phyloP scores from a whole-genome alignment of 2,888 invertebrate genomes.

The Yponomeuta plumbellus region DNA sequence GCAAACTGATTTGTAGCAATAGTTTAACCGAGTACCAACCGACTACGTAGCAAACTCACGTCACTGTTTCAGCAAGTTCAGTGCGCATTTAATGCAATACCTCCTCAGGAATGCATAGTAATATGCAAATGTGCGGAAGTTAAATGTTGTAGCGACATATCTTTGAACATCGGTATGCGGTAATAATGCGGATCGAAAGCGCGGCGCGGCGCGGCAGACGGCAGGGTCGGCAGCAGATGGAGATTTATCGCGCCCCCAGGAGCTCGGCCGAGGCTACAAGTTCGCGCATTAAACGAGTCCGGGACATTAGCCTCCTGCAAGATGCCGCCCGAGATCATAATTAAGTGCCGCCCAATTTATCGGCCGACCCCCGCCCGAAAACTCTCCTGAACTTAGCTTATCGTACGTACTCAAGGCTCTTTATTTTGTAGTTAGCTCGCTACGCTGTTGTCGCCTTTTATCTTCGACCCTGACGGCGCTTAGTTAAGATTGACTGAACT shows the following conservation, averaged over 20 bases:
- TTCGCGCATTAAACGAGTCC: conserved; percentile 76
- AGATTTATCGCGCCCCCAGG: conserved; percentile 73
- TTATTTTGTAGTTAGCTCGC: conserved; percentile 71
- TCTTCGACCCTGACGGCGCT: conserved; percentile 41
- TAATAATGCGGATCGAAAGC: conserved; percentile 10
- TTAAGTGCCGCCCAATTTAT: conserved; percentile 77
- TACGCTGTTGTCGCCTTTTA: conserved; percentile 63
- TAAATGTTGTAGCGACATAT: conserved; percentile 6
- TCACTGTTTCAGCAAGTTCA: conserved; percentile 6
- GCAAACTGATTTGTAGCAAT: conserved; percentile 63
- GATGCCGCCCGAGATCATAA: conserved; percentile 76
- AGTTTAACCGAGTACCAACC: conserved; percentile 54
- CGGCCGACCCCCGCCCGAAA: conserved; percentile 70
- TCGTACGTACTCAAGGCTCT: conserved; percentile 70
- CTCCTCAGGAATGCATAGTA: conserved; percentile 8
- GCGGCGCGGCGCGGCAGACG: neutral
- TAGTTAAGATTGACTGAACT: conserved; percentile 28
- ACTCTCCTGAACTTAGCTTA: conserved; percentile 73
- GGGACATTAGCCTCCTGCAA: conserved; percentile 75
- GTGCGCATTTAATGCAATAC: neutral
- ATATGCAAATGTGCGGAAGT: conserved; percentile 15
- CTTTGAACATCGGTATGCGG: conserved; percentile 15
- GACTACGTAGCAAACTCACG: conserved; percentile 43
- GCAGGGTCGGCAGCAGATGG: conserved; percentile 50
- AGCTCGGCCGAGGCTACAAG: conserved; percentile 62